Conservation (phyloP, 2,888 invertebrate species). For the Allygus modestus region DNA sequence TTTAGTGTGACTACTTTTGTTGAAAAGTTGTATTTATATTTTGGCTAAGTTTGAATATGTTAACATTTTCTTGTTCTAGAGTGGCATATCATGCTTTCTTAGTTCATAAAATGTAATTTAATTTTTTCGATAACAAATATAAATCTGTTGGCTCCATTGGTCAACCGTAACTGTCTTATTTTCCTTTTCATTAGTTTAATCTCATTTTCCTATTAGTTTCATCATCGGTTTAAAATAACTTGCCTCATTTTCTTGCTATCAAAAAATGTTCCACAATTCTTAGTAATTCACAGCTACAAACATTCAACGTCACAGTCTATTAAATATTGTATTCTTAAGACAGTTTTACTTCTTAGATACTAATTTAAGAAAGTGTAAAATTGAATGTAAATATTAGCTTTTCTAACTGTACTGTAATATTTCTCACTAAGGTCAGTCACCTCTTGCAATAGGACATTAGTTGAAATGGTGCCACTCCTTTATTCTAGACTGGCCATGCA, state of each 20-base stretch:
- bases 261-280: neutral
- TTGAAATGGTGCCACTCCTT: conserved; percentile 42
- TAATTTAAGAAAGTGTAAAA: conserved; percentile 22
- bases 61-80: neutral
- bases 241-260: neutral
- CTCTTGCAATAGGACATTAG: conserved; percentile 26
- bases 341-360: neutral
- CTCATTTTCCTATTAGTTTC: too few species aligned
- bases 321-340: neutral
- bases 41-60: neutral
- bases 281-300: neutral
- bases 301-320: neutral
- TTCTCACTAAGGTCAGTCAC: conserved; percentile 25
- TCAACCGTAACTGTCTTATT: too few species aligned
- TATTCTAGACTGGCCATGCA: conserved; percentile 50
- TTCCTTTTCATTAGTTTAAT: too few species aligned
- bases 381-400: conserved; percentile 47
- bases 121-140: neutral
- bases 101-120: too few species aligned
- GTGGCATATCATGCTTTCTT: too few species aligned
- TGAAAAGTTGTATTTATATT: conserved; percentile 23
- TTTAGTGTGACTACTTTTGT: conserved; percentile 14
- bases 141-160: neutral
- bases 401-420: conserved; percentile 7
- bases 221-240: too few species aligned